Percentiles rank a stretch among this genome's conserved stretches.
Evolutionary conservation across 2,888 invertebrate genomes (phyloP).

Genomic region (Plagodis dolabraria): DNA sequence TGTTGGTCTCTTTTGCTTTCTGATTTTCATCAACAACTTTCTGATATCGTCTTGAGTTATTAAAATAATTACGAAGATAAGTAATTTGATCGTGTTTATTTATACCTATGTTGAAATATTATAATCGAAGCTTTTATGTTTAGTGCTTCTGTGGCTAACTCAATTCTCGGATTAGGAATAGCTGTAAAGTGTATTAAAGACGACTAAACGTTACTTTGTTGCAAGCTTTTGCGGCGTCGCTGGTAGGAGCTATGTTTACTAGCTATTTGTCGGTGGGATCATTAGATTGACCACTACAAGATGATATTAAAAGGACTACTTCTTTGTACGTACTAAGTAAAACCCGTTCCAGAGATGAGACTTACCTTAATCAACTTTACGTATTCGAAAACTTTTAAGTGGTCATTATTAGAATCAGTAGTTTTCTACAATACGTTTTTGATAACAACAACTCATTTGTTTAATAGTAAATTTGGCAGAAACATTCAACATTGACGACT

Average conservation of each 20-base stretch:
- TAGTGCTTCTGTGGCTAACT: background rate
- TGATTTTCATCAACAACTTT: slow-evolving; percentile 30
- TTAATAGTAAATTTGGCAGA: too few relatives aligned
- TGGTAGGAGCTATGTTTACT: background rate
- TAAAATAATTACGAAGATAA: background rate
- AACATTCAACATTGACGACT: too few relatives aligned
- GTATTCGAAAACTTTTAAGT: too few relatives aligned
- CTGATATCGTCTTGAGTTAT: slow-evolving; percentile 2
- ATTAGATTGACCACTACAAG: slow-evolving; percentile 2
- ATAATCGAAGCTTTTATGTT: background rate
- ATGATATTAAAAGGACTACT: background rate
- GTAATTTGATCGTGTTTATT: too few relatives aligned
- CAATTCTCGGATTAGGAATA: slow-evolving; percentile 1
- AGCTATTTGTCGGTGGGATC: slow-evolving; percentile 22
- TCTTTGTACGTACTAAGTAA: too few relatives aligned
- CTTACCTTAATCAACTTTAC: too few relatives aligned
- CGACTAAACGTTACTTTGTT: slow-evolving; percentile 11
- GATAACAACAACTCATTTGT: too few relatives aligned
- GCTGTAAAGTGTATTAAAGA: slow-evolving; percentile 2
- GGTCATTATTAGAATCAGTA: too few relatives aligned
- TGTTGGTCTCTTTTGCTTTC: slow-evolving; percentile 63
- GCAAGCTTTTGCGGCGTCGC: slow-evolving; percentile 12
- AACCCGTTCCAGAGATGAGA: too few relatives aligned
- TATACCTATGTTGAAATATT: too few relatives aligned
- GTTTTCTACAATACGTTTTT: too few relatives aligned